These are phyloP conservation scores for Drosophila lini DNA, from an alignment of 1,140 invertebrate species.

Conservation along the genomic window DNA sequence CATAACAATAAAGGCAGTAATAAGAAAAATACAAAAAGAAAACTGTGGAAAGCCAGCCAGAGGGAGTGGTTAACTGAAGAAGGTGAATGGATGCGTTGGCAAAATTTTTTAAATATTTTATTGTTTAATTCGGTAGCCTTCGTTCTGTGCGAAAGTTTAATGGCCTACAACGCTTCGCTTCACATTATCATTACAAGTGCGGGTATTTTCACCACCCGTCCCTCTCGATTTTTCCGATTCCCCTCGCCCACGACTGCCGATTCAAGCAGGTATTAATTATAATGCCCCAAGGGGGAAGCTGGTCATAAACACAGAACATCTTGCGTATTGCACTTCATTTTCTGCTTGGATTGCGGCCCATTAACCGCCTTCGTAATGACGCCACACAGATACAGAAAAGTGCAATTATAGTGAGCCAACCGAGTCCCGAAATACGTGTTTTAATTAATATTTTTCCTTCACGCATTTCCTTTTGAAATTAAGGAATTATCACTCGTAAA, in stretches of 20 bases:
- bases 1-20: conserved; percentile 50
- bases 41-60: conserved; percentile 10
- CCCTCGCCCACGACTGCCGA: conserved; percentile 2
- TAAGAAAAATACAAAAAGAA: conserved; percentile 48
- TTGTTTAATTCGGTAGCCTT: conserved; percentile 39
- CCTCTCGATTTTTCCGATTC: background rate
- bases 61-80: conserved; percentile 1
- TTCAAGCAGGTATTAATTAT: conserved; percentile 63
- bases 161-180: conserved; percentile 33
- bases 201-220: conserved; percentile 12
- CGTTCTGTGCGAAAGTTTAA: conserved; percentile 34
- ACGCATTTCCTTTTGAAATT: background rate
- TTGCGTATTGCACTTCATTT: conserved; percentile 54
- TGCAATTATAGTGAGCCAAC: conserved; percentile 32
- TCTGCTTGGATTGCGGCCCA: conserved; percentile 52
- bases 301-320: conserved; percentile 29
- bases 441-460: conserved; percentile 43
- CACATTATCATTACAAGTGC: conserved; percentile 61
- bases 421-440: conserved; percentile 3
- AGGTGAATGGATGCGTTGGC: conserved; percentile 16
- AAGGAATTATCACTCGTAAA: background rate
- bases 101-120: conserved; percentile 63
- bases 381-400: conserved; percentile 22
- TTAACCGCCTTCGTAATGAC: conserved; percentile 31
- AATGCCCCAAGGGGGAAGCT: conserved; percentile 10